Conservation (phyloP, 2,888 invertebrate genomes). For the Nymphalis urticae region DNA sequence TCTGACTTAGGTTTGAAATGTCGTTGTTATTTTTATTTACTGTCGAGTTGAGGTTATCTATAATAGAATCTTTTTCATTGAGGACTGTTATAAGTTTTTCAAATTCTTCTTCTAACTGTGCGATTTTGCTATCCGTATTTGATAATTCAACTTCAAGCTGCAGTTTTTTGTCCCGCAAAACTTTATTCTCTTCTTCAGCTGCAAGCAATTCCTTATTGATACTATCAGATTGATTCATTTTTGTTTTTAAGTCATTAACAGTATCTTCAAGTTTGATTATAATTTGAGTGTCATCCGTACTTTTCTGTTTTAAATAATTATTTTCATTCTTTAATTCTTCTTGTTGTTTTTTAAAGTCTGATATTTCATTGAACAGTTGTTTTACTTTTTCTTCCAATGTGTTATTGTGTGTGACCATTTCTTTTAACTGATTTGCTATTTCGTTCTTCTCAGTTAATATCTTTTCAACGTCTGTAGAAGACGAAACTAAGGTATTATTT, state of each 20-base stretch:
- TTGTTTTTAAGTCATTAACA: constrained; percentile 51
- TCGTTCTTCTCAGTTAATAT: constrained; percentile 46
- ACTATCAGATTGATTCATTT: constrained; percentile 49
- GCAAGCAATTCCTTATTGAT: constrained; percentile 50
- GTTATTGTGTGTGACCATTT: constrained; percentile 49
- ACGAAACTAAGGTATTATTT: constrained; percentile 42
- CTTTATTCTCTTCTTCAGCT: constrained; percentile 57
- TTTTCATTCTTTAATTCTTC: constrained; percentile 48
- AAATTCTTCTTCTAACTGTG: constrained; percentile 68
- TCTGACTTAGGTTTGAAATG: constrained; percentile 49
- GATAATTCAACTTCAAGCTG: constrained; percentile 58
- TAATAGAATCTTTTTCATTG: constrained; percentile 68
- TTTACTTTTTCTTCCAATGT: constrained; percentile 46
- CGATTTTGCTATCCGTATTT: constrained; percentile 58
- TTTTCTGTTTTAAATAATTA: constrained; percentile 46
- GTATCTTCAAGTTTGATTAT: constrained; percentile 45
- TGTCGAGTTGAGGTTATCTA: constrained; percentile 58
- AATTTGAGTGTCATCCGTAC: constrained; percentile 40
- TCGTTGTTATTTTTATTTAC: constrained; percentile 51
- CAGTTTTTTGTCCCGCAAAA: constrained; percentile 50
- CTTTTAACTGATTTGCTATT: constrained; percentile 44
- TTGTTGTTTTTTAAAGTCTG: constrained; percentile 43
- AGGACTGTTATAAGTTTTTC: constrained; percentile 60
- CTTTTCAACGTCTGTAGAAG: constrained; percentile 41
- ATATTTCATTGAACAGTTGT: constrained; percentile 46